These are phyloP conservation scores for Trachemys scripta DNA, from an alignment of 2,113 vertebrate species.

Conservation along the genomic window DNA sequence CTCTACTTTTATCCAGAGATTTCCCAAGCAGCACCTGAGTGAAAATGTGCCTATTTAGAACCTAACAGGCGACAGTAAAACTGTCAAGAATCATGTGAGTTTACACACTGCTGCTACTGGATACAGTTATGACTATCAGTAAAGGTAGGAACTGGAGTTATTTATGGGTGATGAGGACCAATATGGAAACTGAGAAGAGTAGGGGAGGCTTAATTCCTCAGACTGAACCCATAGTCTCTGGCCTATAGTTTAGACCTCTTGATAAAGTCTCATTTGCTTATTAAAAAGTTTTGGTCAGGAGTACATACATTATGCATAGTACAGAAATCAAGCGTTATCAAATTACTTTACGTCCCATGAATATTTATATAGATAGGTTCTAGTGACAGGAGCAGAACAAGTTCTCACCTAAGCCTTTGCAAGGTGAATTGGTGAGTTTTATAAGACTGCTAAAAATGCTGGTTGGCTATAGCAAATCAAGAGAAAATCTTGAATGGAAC, in stretches of 20 bases:
- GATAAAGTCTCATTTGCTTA: background rate
- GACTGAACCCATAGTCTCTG: background rate
- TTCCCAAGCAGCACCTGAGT: background rate
- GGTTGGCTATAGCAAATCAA: background rate
- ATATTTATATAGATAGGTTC: background rate
- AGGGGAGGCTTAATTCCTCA: background rate
- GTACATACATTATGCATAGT: background rate
- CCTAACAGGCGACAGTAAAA: background rate
- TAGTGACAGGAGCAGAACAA: background rate
- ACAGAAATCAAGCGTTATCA: background rate
- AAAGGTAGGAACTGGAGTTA: too few relatives aligned
- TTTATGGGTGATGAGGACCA: too few relatives aligned
- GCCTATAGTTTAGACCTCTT: background rate
- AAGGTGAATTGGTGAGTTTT: background rate
- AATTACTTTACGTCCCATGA: background rate
- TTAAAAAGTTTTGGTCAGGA: background rate
- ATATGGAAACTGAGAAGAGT: background rate
- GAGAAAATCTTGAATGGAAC: background rate
- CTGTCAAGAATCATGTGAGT: too few relatives aligned
- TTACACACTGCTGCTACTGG: too few relatives aligned
- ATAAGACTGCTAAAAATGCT: background rate
- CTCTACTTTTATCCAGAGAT: background rate
- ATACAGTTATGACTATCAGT: too few relatives aligned
- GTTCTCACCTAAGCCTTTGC: background rate
- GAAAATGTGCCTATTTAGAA: background rate